Conservation (phyloP, 2,888 invertebrate species). For the Julus scandinavius region DNA sequence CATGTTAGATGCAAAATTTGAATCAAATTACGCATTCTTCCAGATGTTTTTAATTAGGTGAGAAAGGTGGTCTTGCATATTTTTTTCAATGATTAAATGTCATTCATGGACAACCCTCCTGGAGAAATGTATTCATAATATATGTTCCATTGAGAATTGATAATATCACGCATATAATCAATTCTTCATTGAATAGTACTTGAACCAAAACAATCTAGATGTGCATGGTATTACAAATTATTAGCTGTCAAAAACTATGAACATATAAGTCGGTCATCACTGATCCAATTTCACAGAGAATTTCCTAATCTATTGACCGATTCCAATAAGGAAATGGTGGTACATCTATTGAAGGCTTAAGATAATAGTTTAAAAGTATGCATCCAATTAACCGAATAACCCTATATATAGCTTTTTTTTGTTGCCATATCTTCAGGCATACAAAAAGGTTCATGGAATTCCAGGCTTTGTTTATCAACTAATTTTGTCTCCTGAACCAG, state of each 20-base stretch:
- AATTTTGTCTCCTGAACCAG: conserved; percentile 16
- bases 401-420: conserved; percentile 17
- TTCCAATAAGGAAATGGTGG: conserved; percentile 1
- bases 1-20: neutral
- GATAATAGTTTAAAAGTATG: neutral
- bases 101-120: neutral
- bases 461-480: neutral
- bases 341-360: neutral
- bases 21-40: neutral
- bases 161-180: neutral
- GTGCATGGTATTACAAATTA: neutral
- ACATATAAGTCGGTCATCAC: neutral
- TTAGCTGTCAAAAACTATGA: neutral
- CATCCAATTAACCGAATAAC: conserved; percentile 37
- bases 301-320: neutral
- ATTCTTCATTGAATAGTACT: neutral
- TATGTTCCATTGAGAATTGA: neutral
- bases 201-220: neutral
- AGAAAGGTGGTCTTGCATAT: neutral
- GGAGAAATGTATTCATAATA: neutral
- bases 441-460: neutral
- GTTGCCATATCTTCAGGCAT: neutral
- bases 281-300: neutral
- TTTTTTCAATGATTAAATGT: neutral
- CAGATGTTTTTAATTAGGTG: neutral